A percentile compares a stretch with the other conserved stretches of the same genome.
These are phyloP conservation scores for Sebastiscus albofasciatus DNA, from an alignment of 2,797 vertebrate species.

Conservation along the genomic window DNA sequence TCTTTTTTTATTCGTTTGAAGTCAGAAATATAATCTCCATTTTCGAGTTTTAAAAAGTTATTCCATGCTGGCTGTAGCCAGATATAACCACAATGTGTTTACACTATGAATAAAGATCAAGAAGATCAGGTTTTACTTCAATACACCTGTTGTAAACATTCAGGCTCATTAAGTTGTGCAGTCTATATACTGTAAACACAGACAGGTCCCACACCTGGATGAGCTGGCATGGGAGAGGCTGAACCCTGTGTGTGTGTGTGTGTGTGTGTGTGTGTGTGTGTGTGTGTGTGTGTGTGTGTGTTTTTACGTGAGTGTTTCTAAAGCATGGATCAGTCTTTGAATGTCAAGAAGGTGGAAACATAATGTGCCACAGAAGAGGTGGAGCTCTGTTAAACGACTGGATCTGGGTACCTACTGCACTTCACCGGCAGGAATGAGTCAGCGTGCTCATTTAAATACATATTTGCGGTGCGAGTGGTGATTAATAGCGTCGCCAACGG, in stretches of 20 bases:
- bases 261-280: no score
- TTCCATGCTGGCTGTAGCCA: background rate
- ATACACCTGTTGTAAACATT: background rate
- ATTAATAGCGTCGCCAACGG: conserved; percentile 41
- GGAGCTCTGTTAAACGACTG: conserved; percentile 1
- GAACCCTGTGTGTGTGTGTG: background rate
- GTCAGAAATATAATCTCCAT: background rate
- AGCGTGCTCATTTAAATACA: conserved; percentile 41
- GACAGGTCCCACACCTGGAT: conserved; percentile 12
- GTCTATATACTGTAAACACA: conserved; percentile 9
- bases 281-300: no score
- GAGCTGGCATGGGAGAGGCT: conserved; percentile 35
- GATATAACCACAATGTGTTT: conserved; percentile 8
- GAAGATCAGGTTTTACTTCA: background rate
- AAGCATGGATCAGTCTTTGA: conserved; percentile 9
- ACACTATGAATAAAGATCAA: background rate
- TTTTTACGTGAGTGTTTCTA: conserved; percentile 8
- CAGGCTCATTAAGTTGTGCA: conserved; percentile 11
- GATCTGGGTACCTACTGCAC: conserved; percentile 1
- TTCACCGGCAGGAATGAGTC: conserved; percentile 61
- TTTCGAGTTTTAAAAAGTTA: background rate
- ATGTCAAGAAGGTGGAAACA: conserved; percentile 40
- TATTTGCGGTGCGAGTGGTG: conserved; percentile 45
- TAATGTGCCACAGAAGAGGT: conserved; percentile 15
- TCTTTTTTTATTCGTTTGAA: background rate